Conservation (phyloP, 1,140 invertebrate species). For the Elysia chlorotica region DNA sequence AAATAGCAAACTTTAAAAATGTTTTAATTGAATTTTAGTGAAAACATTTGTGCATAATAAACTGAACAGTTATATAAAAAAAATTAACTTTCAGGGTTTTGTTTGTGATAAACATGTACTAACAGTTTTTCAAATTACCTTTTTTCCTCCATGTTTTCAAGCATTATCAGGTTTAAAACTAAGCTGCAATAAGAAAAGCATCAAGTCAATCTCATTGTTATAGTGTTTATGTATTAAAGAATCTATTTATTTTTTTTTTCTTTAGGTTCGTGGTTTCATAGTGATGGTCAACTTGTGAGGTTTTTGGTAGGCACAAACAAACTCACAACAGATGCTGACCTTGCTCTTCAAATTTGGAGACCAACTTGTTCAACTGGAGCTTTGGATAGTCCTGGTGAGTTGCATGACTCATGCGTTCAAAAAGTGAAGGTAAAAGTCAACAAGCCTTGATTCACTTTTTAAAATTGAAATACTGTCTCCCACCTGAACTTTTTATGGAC, state of each 20-base stretch:
- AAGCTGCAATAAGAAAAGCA: too few species aligned
- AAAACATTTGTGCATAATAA: too few species aligned
- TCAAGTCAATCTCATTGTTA: not conserved
- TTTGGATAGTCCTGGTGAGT: slow-evolving; percentile 4
- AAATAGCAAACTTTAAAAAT: too few species aligned
- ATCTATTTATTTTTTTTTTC: not conserved
- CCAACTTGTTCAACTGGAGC: not conserved
- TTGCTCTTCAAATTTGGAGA: slow-evolving; percentile 15
- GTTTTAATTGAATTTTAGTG: too few species aligned
- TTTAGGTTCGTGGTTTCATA: slow-evolving; percentile 11
- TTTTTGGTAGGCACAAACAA: not conserved
- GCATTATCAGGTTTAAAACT: too few species aligned
- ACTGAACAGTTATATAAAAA: too few species aligned
- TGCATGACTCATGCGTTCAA: too few species aligned
- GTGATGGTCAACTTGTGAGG: not conserved
- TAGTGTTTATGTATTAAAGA: not conserved
- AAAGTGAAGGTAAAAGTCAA: too few species aligned
- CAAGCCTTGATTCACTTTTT: not conserved
- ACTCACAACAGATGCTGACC: not conserved
- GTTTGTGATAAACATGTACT: too few species aligned
- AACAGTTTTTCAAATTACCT: too few species aligned
- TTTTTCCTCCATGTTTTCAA: too few species aligned
- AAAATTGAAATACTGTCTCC: not conserved
- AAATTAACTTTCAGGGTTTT: too few species aligned
- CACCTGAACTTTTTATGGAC: not conserved